Evolutionary conservation across 2,113 vertebrate genomes (phyloP), one percentile per base, ranked within the genome.

Genomic region (Progne subis): DNA sequence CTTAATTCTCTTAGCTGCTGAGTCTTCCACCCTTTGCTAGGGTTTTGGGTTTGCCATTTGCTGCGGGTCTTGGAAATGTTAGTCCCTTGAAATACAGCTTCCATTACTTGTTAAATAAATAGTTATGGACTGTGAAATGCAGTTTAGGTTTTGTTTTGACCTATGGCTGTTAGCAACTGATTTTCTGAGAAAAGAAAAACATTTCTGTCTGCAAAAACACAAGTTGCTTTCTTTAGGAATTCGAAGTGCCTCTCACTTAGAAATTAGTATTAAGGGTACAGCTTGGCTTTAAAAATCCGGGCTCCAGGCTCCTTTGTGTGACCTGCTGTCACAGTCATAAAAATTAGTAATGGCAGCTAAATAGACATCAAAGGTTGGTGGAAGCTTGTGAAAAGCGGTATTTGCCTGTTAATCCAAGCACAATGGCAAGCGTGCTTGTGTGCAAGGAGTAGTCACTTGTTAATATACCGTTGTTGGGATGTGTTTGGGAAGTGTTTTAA

Each of bases 61-160:
- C 34, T 79, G n/a, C 20, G 43, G 69, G 28, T 76, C 69, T 89
- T 46, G 46, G 74, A 92, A 87, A 84, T 43, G 32, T 37, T 61
- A 68, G 57, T 82, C 28, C n/a, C n/a, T 91, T 82, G 49, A 89
- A 94, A 82, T 57, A 39, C 46, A 37, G 20, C 56, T 95, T 91
- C 32, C 32, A 1, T 90, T 57, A 46, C 37, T 82, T 93, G 55
- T 67, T 74, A 77, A 23, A 44, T 91, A 89, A 71, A 56, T 91
- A 69, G 80, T 82, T 90, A 65, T 37, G 55, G 78, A 29, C 61
- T 84, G 43, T 75, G 91, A 92, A 87, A 76, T 72, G 63, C 26
- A 72, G 39, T 76, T 81, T 57, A 64, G 61, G 50, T 64, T 79
- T 92, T 43, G 26, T 43, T 92, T 94, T 95, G 75, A 92, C 86